phyloP scores from a whole-genome alignment of 2,888 invertebrate species.

The Dryocosmus kuriphilus region DNA sequence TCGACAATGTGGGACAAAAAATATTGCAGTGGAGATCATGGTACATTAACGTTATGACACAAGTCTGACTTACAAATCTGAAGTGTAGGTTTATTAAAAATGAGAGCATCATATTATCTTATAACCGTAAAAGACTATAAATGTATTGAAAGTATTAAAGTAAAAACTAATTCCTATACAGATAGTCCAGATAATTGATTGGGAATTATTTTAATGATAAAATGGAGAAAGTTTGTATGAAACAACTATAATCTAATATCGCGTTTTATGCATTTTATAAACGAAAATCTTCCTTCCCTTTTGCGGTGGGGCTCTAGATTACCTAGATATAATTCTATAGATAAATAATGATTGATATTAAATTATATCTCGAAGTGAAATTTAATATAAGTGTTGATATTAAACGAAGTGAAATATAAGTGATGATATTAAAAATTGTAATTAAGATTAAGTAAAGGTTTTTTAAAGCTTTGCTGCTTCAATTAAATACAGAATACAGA shows the following conservation, averaged over 20 bases:
- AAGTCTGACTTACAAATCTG: neutral
- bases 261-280: neutral
- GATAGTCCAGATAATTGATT: no score
- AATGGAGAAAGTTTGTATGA: neutral
- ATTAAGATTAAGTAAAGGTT: neutral
- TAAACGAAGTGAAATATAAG: neutral
- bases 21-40: neutral
- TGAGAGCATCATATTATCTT: neutral
- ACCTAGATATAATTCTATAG: neutral
- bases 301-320: neutral
- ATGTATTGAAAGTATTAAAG: neutral
- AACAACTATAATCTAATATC: neutral
- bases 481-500: neutral
- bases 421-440: neutral
- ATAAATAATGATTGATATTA: neutral
- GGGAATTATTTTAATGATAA: neutral
- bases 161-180: no score
- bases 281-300: neutral
- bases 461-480: neutral
- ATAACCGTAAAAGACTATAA: neutral
- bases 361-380: neutral
- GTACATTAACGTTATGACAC: neutral
- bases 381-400: neutral
- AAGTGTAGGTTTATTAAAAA: neutral
- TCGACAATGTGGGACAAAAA: neutral